Conservation (phyloP, 2,888 invertebrate species). For the Chaetogeoica ovagalla region DNA sequence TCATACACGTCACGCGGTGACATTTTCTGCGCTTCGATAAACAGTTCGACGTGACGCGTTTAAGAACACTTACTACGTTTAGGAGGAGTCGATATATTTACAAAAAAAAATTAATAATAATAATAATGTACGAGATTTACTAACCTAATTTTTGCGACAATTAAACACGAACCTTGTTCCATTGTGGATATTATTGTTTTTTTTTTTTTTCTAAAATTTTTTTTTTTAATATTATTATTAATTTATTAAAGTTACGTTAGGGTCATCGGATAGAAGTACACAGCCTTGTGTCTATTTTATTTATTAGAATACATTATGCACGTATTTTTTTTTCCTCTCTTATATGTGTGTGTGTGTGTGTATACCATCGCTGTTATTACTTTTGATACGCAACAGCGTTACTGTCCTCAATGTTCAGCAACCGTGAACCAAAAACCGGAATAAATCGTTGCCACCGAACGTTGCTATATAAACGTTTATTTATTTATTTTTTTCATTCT, state of each 20-base stretch:
- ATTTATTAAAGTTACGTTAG: slow-evolving; percentile 50
- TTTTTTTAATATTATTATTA: slow-evolving; percentile 38
- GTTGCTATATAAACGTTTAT: neutral
- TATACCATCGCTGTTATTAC: slow-evolving; percentile 42
- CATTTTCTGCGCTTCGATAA: slow-evolving; percentile 1
- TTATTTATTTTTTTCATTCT: neutral
- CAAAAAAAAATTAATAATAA: too few species aligned
- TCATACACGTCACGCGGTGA: neutral
- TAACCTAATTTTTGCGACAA: slow-evolving; percentile 35
- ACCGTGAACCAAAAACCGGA: slow-evolving; percentile 53
- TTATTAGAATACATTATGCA: slow-evolving; percentile 51
- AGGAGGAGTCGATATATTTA: neutral
- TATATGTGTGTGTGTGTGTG: too few species aligned
- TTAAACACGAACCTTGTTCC: slow-evolving; percentile 44
- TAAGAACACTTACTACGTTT: neutral
- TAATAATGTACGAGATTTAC: too few species aligned
- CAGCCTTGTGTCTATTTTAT: slow-evolving; percentile 52
- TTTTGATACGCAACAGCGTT: slow-evolving; percentile 39
- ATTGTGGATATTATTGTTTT: slow-evolving; percentile 18
- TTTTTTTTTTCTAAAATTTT: slow-evolving; percentile 18
- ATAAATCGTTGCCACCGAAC: slow-evolving; percentile 41
- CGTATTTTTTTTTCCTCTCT: slow-evolving; percentile 34
- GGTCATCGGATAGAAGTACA: slow-evolving; percentile 52
- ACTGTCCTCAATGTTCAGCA: slow-evolving; percentile 53
- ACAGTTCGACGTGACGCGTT: neutral